Evolutionary conservation across 2,113 vertebrate species (phyloP).

Genomic region (Lepisosteus osseus): DNA sequence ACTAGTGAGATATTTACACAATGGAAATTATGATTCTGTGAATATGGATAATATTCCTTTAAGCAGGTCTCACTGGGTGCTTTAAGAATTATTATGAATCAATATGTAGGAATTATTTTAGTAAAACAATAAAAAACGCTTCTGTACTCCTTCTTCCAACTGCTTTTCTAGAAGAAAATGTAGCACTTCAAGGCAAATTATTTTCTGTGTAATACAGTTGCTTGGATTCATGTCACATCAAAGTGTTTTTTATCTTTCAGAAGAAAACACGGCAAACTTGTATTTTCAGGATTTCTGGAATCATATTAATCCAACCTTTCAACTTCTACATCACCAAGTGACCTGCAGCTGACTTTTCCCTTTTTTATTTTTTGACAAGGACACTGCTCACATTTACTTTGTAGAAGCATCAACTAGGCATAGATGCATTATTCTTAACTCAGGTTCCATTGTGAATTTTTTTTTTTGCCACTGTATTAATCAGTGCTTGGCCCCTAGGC

Average conservation of each 20-base stretch:
- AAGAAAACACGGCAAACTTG: not conserved
- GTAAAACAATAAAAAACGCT: not conserved
- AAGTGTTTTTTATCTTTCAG: not conserved
- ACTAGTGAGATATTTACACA: not conserved
- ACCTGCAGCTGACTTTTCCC: constrained; percentile 44
- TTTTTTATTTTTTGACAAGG: constrained; percentile 65
- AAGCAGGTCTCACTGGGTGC: not conserved
- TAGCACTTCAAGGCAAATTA: not conserved
- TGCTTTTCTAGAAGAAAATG: constrained; percentile 1
- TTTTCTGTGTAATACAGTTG: not conserved
- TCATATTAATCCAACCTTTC: constrained; percentile 7
- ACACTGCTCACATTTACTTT: constrained; percentile 63
- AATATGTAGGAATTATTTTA: not conserved
- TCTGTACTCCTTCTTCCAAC: not conserved
- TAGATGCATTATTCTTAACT: constrained; percentile 53
- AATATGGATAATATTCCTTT: not conserved
- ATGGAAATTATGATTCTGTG: not conserved
- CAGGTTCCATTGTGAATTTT: constrained; percentile 57
- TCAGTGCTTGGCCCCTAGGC: constrained; percentile 58
- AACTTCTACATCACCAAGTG: not conserved
- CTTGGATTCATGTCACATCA: no score
- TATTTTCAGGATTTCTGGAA: not conserved
- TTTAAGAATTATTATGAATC: not conserved
- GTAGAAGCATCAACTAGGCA: constrained; percentile 63
- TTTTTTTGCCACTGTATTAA: constrained; percentile 70